Base-by-base conservation (phyloP, 2,797 vertebrate genomes). In the Okamejei kenojei region DNA sequence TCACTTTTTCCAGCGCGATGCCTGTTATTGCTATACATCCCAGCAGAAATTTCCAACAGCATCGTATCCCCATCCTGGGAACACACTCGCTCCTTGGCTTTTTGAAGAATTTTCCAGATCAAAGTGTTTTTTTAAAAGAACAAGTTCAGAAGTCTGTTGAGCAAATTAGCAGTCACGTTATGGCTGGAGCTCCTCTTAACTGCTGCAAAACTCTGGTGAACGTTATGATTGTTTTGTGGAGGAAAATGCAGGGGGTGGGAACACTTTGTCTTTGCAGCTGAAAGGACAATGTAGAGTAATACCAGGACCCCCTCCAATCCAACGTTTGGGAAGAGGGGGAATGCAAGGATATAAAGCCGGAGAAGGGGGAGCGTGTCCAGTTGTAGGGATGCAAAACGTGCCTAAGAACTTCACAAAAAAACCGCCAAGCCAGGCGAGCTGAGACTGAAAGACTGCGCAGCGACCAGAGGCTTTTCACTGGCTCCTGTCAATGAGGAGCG, bases 21-120 rank as follows among this genome's bases (percentile, higher is more conserved):
- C 90, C 93, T 81, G 94, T 77, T 7, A 95, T 78, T 80, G 93
- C 93, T 81, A 94, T 63, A 92, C 91, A 94, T 71, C 94, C 94
- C 65, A 94, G n/a, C 77, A 94, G 84, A 78, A 93, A 94, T 61
- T 93, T 93, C 90, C 93, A 74, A 65, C 90, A 93, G 91, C 93
- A 73, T 38, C n/a, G 93, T 54, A 88, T 94, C 93, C 82, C 81
- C 94, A 94, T 94, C 65, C 73, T 63, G 84, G 71, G 90, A 92
- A 92, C 38, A 88, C 84, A 35, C 90, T 54, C 23, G 71, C 90
- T 92, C 90, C 71, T 92, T 58, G 90, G 68, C 45, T 45, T 54
- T 45, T 73, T 45, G 26, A 58, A 73, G 68, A 15, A 88, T 29
- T 58, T 54, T 92, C 71, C 90, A 76, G 90, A n/a, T 45, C 68